These are phyloP conservation scores for Perognathus longimembris DNA, from an alignment of 2,113 vertebrate species.

Conservation along the genomic window DNA sequence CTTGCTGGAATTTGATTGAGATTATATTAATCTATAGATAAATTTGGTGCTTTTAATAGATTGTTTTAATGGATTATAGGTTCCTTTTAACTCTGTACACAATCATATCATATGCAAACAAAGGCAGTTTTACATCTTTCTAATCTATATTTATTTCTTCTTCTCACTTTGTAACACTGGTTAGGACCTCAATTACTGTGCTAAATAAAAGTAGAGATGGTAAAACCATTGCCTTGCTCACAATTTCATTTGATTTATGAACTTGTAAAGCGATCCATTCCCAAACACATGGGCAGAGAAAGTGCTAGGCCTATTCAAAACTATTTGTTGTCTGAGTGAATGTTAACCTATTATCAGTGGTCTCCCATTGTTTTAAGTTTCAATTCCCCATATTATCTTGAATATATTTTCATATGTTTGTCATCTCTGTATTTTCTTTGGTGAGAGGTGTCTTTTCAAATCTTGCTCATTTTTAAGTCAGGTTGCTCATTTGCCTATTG, in stretches of 20 bases:
- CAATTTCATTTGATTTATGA: conserved; percentile 18
- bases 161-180: not conserved
- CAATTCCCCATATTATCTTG: no score
- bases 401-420: no score
- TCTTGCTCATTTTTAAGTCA: no score
- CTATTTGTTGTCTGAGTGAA: not conserved
- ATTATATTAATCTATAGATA: conserved; percentile 23
- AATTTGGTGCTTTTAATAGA: conserved; percentile 1
- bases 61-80: not conserved
- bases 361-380: no score
- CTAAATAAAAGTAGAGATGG: not conserved
- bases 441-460: no score
- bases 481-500: no score
- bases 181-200: not conserved
- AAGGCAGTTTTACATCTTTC: not conserved
- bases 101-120: conserved; percentile 8
- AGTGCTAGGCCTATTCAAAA: not conserved
- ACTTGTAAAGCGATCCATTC: not conserved
- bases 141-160: not conserved
- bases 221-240: not conserved
- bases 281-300: not conserved
- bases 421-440: no score
- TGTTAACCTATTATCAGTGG: not conserved
- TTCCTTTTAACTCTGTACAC: not conserved
- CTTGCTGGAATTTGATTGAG: conserved; percentile 18